Base-by-base conservation (phyloP, 2,888 invertebrate genomes). In the Trichopoda pennipes region DNA sequence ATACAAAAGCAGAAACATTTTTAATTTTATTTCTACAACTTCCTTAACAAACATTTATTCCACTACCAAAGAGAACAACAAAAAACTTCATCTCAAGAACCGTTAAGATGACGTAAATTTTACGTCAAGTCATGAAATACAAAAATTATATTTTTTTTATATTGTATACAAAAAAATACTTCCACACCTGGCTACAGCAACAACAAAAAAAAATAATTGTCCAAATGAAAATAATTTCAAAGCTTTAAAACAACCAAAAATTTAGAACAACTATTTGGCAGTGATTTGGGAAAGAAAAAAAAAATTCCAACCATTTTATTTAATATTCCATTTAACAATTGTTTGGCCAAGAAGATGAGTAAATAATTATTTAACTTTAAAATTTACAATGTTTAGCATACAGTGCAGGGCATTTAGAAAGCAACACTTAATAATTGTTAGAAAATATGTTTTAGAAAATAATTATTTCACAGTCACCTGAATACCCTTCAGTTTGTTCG, bases 51-150 rank as follows among this genome's bases (percentile, higher is more conserved):
- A 42, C 58, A 69, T 64, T 44, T 42, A n/a, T 14, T 19, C 44
- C 17, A 19, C 35, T 19, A 19, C 35, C 17, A 23, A 47, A 61
- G 2, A 74, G 19, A 17, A 23, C 17, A 58, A 38, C 21, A 47
- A 19, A 2, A 69, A 60, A 32, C 44, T 58, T 3, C 6, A 61
- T 6, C 53, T 17, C 56, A 76, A 76, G 28, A 51, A 73, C 88
- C 87, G 88, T 89, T 89, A 88, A 68, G 53, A 85, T 88, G 89
- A 87, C 88, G 88, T 86, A 86, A 86, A 88, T 86, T 87, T 87
- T 88, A 86, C 87, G 87, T 88, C 89, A 89, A 60, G 60, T 82
- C 60, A 82, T 82, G 81, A 78, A 75, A 82, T 82, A 75, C 51
- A 23, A 63, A 77, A 68, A 47, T 21, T 16, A 55, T 75, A 68